Base-by-base conservation (phyloP, 2,113 vertebrate genomes). In the Mugil cephalus region DNA sequence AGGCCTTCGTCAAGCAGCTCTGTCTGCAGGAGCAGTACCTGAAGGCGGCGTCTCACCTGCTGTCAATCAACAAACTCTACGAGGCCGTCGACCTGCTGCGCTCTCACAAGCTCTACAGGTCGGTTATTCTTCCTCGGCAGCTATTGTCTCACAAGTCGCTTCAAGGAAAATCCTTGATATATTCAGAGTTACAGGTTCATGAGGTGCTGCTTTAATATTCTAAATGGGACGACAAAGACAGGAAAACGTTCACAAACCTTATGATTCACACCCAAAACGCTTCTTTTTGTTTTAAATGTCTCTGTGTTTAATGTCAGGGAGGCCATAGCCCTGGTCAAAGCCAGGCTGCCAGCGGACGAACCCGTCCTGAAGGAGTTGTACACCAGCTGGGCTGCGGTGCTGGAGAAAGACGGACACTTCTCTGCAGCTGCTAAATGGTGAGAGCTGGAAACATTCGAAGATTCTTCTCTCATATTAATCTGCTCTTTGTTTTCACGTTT, bases 371-470 rank as follows among this genome's bases (percentile, higher is more conserved):
- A 84, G 76, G 95, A 97, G 24, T 91, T 99, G 1, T 98, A 96
- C 89, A 93, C 88, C 46, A 90, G 82, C 69, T 99, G 98, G 97
- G 97, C 96, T 10, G 83, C 94, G 0, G 12, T 94, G 38, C 89
- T 99, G 38, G 98, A 99, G 84, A 96, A 93, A 42, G 97, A 97
- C 1, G 98, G 98, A 1, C 98, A 99, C 80, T 96, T 98, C 38
- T 93, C 96, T 4, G 89, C 95, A 10, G 97, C 98, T 0, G 97
- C 98, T 35, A 99, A 99, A 86, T 99, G 98, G 98, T 98, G 86
- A 86, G 79, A 59, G 0, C 6, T 0, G 1, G n/a, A n/a, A n/a
- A n/a, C n/a, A n/a, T n/a, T n/a, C n/a, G n/a, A n/a, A n/a, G n/a
- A n/a, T 18, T 30, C 1, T 12, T 4, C 10, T 38, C 9, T n/a